A percentile compares a stretch with the other conserved stretches of the same genome.
phyloP scores from a whole-genome alignment of 1,140 invertebrate genomes.

The Oryzaephilus surinamensis region DNA sequence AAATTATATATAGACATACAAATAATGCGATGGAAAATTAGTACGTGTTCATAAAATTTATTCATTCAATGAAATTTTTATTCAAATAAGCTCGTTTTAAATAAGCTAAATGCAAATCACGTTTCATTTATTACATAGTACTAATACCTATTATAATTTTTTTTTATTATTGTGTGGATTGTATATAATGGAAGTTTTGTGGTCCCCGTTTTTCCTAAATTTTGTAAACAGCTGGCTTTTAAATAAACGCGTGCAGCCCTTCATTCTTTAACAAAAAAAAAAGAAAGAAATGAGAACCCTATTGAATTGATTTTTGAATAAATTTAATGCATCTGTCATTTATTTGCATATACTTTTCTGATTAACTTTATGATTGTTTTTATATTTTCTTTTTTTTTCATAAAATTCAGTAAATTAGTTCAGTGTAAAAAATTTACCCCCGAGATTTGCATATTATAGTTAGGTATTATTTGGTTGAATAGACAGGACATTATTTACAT shows the following conservation, averaged over 20 bases:
- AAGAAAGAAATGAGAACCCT: slow-evolving; percentile 15
- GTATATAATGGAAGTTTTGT: slow-evolving; percentile 1
- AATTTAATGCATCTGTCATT: slow-evolving; percentile 32
- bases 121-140: slow-evolving; percentile 26
- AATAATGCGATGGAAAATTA: not conserved
- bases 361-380: not conserved
- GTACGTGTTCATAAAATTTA: slow-evolving; percentile 8
- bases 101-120: slow-evolving; percentile 23
- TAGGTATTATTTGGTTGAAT: too few species aligned
- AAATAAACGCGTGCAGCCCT: slow-evolving; percentile 12
- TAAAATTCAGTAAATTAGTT: not conserved
- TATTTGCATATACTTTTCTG: slow-evolving; percentile 8
- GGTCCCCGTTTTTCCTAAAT: slow-evolving; percentile 26
- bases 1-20: too few species aligned
- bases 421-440: too few species aligned
- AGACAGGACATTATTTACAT: too few species aligned
- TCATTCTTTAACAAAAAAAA: slow-evolving; percentile 15
- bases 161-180: slow-evolving; percentile 16
- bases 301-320: slow-evolving; percentile 20
- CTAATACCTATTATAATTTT: too few species aligned
- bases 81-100: slow-evolving; percentile 15
- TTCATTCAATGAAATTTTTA: slow-evolving; percentile 1
- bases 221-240: slow-evolving; percentile 30
- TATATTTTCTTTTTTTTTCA: not conserved
- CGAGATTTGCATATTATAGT: too few species aligned